Percentiles rank a stretch among this genome's conserved stretches.
Evolutionary conservation across 2,888 invertebrate genomes (phyloP).

Genomic region (Pseudococcus viburni): DNA sequence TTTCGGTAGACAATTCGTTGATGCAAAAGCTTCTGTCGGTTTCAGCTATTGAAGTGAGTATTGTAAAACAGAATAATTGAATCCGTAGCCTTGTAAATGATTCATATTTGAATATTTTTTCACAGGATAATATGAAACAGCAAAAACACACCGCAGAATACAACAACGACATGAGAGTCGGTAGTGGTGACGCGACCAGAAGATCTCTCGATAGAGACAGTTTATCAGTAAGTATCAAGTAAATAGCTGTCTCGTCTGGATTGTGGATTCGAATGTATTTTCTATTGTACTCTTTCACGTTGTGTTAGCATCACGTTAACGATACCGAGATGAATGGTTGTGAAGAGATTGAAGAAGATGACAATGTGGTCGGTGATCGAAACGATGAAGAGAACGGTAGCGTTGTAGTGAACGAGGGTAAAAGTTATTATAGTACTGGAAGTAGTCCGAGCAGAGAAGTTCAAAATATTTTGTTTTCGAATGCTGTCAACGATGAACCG

Average conservation of each 20-base stretch:
- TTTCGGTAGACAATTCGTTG: not conserved
- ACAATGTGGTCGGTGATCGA: slow-evolving; percentile 5
- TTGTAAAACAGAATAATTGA: not conserved
- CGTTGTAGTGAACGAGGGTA: slow-evolving; percentile 53
- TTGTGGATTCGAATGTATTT: no score
- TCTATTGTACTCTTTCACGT: not conserved
- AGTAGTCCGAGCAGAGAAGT: slow-evolving; percentile 93
- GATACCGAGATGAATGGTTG: slow-evolving; percentile 20
- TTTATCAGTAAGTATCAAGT: not conserved
- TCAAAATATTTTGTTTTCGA: slow-evolving; percentile 84
- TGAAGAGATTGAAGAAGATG: slow-evolving; percentile 54
- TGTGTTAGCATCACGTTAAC: slow-evolving; percentile 30
- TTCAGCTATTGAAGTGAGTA: slow-evolving; percentile 7
- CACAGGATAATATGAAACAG: slow-evolving; percentile 28
- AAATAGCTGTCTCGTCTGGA: no score
- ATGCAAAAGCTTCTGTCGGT: slow-evolving; percentile 7
- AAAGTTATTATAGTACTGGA: slow-evolving; percentile 79
- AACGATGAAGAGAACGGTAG: slow-evolving; percentile 43
- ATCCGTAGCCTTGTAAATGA: not conserved
- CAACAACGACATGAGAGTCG: not conserved
- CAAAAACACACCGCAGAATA: not conserved
- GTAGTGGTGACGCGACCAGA: not conserved
- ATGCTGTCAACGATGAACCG: not conserved
- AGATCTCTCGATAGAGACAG: slow-evolving; percentile 26
- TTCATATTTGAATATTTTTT: not conserved